phyloP scores from a whole-genome alignment of 2,888 invertebrate species.

The Platycheirus albimanus region DNA sequence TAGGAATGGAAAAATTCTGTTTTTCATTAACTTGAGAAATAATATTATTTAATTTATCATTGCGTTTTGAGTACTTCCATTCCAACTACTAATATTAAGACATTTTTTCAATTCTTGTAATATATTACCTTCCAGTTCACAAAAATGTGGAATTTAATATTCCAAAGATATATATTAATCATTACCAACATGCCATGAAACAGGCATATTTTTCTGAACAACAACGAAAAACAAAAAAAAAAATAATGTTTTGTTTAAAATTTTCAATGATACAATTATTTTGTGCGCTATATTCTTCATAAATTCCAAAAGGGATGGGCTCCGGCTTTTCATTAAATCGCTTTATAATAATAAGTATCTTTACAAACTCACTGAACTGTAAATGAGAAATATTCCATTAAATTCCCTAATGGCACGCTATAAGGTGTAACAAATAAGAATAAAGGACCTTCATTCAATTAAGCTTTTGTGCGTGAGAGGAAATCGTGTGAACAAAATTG shows the following conservation, averaged over 20 bases:
- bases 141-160: too few relatives aligned
- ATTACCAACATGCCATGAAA: too few relatives aligned
- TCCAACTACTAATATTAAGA: too few relatives aligned
- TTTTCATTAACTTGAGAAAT: too few relatives aligned
- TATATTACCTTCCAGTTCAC: too few relatives aligned
- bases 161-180: too few relatives aligned
- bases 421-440: constrained; percentile 33
- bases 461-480: constrained; percentile 38
- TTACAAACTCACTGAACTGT: constrained; percentile 21
- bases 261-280: background rate
- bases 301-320: background rate
- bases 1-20: too few relatives aligned
- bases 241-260: background rate
- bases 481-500: constrained; percentile 30
- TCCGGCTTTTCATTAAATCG: background rate
- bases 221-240: too few relatives aligned
- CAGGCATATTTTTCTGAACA: too few relatives aligned
- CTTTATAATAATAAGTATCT: background rate
- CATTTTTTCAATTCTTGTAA: too few relatives aligned
- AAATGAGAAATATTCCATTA: constrained; percentile 30
- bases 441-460: constrained; percentile 39
- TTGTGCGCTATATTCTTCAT: background rate
- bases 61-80: too few relatives aligned
- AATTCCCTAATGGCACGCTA: constrained; percentile 19
- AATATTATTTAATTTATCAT: too few relatives aligned